phyloP scores from a whole-genome alignment of 2,113 vertebrate species.

The Lagopus leucura region DNA sequence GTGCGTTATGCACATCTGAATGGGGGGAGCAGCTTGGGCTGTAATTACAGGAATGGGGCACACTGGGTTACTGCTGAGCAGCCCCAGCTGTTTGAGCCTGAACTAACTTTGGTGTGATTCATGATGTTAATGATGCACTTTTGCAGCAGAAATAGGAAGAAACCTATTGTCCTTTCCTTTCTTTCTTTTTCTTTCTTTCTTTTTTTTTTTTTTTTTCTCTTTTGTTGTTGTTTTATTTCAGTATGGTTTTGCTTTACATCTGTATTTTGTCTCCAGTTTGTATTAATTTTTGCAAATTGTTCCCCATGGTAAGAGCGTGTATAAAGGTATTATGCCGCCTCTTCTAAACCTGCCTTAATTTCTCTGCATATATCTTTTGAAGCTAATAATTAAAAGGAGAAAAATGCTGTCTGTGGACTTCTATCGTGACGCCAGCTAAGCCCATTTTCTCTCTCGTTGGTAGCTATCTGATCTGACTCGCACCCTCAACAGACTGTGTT shows the following conservation, averaged over 20 bases:
- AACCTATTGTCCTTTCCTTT: background rate
- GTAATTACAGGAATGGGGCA: background rate
- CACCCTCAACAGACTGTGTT: background rate
- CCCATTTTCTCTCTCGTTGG: background rate
- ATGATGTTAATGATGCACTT: background rate
- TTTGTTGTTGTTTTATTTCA: background rate
- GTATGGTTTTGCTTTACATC: background rate
- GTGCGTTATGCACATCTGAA: background rate
- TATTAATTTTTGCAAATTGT: slow-evolving; percentile 47
- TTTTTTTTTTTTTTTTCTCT: background rate
- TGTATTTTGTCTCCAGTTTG: slow-evolving; percentile 23
- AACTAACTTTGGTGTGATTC: background rate
- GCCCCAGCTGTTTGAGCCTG: background rate
- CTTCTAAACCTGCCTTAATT: slow-evolving; percentile 53
- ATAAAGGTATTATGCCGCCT: background rate
- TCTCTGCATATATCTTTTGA: slow-evolving; percentile 42
- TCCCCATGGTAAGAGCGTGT: background rate
- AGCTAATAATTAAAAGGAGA: slow-evolving; percentile 62
- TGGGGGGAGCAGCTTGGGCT: background rate
- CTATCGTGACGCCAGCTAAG: background rate
- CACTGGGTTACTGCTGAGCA: background rate
- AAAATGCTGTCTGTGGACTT: slow-evolving; percentile 33
- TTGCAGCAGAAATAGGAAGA: background rate
- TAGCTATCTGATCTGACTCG: slow-evolving; percentile 36
- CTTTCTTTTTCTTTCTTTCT: no score